Evolutionary conservation across 2,113 vertebrate species (phyloP), one percentile per base, ranked within the genome.

Genomic region (Nesoenas mayeri): DNA sequence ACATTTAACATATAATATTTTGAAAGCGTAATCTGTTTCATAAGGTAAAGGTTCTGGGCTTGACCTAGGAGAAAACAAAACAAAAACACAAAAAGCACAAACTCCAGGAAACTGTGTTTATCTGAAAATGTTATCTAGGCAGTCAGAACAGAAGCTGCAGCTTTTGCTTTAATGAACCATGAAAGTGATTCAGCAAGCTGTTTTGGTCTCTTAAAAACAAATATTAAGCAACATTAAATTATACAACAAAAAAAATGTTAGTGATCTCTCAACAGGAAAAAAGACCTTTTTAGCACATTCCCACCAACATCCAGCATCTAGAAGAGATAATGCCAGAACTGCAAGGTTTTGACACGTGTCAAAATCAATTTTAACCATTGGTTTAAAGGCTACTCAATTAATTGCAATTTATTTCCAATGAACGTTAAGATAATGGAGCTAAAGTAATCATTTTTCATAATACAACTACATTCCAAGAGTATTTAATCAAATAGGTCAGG

Each of bases 1-100:
- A 89, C 94, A 89, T 83, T 96, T 96, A 97, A 97, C 97, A 96
- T 93, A 93, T 79, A 78, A 90, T 95, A 95, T 97, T 97, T 97
- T 96, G 92, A 92, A 95, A 97, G 86, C 3, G 1, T 92, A 96
- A 96, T 96, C 91, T 94, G 64, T 96, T 91, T 96, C 95, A 94
- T 89, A 91, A 96, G 89, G 87, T 78, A 95, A 93, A 96, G 47
- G 70, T 85, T 97, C 92, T 96, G 77, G 91, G 79, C 31, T 85
- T 95, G 96, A 97, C 85, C 95, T 60, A 54, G 89, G 57, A 96
- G 91, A 94, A 96, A 95, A 85, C 74, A 83, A 92, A 91, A 67
- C 81, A 89, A 79, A 75, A 60, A 12, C 47, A 44, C 12, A 65
- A 93, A 88, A 44, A 20, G 31, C 73, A 91, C 83, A 84, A 95